Evolutionary conservation across 2,888 invertebrate genomes (phyloP), one percentile per base, ranked within the genome.

Genomic region (Xanthorhoe designata): DNA sequence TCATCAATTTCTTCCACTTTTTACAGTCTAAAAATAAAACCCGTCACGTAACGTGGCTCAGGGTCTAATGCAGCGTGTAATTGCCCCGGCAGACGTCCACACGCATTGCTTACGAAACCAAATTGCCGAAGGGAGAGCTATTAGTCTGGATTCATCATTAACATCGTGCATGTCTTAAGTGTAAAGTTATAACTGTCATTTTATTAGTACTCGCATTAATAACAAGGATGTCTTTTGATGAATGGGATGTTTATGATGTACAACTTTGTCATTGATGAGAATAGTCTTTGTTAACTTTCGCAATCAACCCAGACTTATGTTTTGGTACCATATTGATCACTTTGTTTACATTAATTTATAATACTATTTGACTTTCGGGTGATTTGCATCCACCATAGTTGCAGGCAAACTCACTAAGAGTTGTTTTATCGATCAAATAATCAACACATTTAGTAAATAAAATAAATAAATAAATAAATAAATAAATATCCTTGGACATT

Each of bases 31-130:
- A 51, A 63, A 52, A 57, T 62, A 57, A 51, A 32, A 13, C 18
- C 52, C 13, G n/a, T 32, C 63, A 64, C 64, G 54, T 64, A 64
- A 53, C 64, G 17, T 17, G 17, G 47, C 59, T 49, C 45, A 29
- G 7, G 19, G 56, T 19, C 64, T 64, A 64, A 64, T 64, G 55
- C 15, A 32, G 13, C 59, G 54, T 59, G 60, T 64, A 64, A 64
- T 64, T 45, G 57, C 45, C 54, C 4, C 19, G 50, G 50, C 51
- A 45, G 52, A 15, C 51, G 55, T 65, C 60, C 51, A 60, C 55
- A 65, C 51, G 60, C 52, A 29, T 53, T 50, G 64, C 58, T 64
- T 59, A 55, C 38, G 42, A 64, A 59, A 60, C 57, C 18, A 63
- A 47, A 57, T 35, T 64, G 53, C 32, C 18, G 47, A 53, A 58